Conservation (phyloP, 2,113 vertebrate genomes). For the Sylvilagus bachmani region DNA sequence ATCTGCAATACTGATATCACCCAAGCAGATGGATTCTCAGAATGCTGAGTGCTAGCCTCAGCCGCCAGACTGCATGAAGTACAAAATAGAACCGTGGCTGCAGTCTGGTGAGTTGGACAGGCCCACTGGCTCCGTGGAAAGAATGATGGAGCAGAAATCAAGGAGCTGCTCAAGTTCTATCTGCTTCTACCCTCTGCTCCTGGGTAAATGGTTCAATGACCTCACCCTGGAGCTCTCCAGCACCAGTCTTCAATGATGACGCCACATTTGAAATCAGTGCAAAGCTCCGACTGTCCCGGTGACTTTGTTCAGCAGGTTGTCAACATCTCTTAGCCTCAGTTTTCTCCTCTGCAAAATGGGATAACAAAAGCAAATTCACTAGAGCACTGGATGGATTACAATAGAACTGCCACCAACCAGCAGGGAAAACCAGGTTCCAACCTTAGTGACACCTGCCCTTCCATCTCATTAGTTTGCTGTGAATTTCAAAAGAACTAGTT, state of each 20-base stretch:
- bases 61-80: accelerated
- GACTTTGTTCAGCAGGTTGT: too few relatives aligned
- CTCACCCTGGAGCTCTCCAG: background rate
- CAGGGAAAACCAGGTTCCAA: accelerated
- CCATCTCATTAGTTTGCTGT: accelerated
- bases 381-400: background rate
- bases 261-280: too few relatives aligned
- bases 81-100: accelerated
- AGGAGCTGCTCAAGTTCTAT: background rate
- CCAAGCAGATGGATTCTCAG: background rate
- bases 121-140: accelerated
- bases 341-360: background rate
- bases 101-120: accelerated
- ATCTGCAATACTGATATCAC: accelerated
- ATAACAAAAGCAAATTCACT: too few relatives aligned
- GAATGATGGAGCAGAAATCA: background rate
- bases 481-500: background rate
- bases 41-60: accelerated
- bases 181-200: background rate
- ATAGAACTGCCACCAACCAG: background rate
- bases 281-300: background rate
- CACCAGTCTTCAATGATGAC: accelerated
- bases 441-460: too few relatives aligned
- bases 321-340: accelerated
- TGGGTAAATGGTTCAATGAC: accelerated